A percentile compares a stretch with the other conserved stretches of the same genome.
Conservation (phyloP, 2,113 vertebrate genomes). For the Pomatostomus ruficeps region DNA sequence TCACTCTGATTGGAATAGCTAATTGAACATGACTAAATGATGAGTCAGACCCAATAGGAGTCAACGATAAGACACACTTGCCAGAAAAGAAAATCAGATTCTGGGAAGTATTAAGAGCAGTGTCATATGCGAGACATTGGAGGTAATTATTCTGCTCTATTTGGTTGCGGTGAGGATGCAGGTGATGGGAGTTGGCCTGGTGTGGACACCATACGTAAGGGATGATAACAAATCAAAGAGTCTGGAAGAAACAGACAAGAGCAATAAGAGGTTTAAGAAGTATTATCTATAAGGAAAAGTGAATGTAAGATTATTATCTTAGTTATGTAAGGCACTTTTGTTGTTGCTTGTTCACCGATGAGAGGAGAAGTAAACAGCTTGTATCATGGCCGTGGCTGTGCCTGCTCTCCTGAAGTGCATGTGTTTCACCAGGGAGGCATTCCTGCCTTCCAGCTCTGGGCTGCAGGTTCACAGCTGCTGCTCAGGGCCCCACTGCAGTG, state of each 20-base stretch:
- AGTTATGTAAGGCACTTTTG: background rate
- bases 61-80: background rate
- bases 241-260: background rate
- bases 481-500: background rate
- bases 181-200: background rate
- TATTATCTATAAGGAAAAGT: background rate
- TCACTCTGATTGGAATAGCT: background rate
- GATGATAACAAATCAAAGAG: background rate
- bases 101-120: background rate
- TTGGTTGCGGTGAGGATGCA: background rate
- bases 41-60: constrained; percentile 6
- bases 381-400: background rate
- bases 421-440: background rate
- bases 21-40: background rate
- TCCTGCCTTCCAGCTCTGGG: background rate
- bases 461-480: background rate
- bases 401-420: background rate
- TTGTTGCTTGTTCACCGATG: background rate
- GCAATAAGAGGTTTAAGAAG: background rate
- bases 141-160: constrained; percentile 9
- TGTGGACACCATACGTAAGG: background rate
- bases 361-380: background rate
- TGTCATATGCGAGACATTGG: background rate
- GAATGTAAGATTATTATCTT: background rate
- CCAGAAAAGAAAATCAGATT: background rate